Evolutionary conservation across 2,797 vertebrate genomes (phyloP).

Genomic region (Pteropus rufus): DNA sequence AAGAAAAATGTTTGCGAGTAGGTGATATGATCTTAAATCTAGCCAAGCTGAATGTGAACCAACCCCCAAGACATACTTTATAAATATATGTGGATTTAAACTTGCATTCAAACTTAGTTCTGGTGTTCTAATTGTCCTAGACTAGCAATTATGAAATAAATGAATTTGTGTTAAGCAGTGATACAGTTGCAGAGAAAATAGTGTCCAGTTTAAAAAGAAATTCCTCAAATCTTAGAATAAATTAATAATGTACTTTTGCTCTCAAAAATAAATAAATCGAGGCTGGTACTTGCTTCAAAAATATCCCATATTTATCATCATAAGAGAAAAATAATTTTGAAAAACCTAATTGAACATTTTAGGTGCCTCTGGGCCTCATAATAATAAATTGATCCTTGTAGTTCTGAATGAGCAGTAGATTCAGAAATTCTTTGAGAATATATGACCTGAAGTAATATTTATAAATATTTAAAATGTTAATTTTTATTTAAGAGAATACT

Average conservation of each 20-base stretch:
- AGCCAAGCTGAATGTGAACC: background rate
- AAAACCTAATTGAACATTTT: background rate
- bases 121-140: background rate
- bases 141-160: background rate
- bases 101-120: background rate
- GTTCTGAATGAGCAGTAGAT: background rate
- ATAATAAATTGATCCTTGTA: background rate
- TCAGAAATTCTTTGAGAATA: background rate
- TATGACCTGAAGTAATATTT: background rate
- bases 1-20: background rate
- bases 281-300: background rate
- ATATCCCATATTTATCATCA: background rate
- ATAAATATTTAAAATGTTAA: constrained; percentile 13
- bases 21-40: background rate
- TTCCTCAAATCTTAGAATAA: background rate
- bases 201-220: background rate
- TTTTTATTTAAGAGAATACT: background rate
- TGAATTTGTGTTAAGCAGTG: background rate
- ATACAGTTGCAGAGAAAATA: background rate
- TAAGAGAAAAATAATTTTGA: background rate
- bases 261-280: background rate
- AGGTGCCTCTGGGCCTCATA: background rate
- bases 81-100: background rate
- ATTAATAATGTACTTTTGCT: background rate
- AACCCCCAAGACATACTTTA: background rate